Conservation (phyloP, 1,140 invertebrate species). For the Diachasma alloeum region DNA sequence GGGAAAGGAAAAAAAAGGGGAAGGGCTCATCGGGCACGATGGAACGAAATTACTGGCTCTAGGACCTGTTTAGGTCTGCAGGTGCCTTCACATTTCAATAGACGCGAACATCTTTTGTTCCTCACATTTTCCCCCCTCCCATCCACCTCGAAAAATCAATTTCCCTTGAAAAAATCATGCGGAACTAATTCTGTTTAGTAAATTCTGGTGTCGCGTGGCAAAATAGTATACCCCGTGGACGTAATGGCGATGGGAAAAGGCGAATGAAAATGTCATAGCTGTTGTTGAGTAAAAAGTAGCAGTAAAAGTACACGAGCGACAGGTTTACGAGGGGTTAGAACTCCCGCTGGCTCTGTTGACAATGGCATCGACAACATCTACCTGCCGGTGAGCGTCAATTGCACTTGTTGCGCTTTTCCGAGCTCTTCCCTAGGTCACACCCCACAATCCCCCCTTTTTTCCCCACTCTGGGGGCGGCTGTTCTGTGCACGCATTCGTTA, state of each 20-base stretch:
- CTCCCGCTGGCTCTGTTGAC: conserved; percentile 31
- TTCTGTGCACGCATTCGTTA: background rate
- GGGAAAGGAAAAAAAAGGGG: background rate
- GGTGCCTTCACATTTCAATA: background rate
- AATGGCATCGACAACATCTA: conserved; percentile 41
- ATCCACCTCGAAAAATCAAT: background rate
- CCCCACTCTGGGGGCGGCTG: background rate
- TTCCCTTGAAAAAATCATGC: background rate
- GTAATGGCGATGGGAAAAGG: background rate
- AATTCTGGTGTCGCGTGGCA: conserved; percentile 4
- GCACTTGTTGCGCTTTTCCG: conserved; percentile 41
- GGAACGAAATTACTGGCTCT: background rate
- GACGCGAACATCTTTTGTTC: background rate
- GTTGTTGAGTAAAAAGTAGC: background rate
- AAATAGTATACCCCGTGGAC: background rate
- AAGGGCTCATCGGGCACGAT: background rate
- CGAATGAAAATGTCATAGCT: background rate
- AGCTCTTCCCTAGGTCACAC: background rate
- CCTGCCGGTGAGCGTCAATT: conserved; percentile 37
- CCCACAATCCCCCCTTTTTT: background rate
- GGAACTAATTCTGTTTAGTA: conserved; percentile 7
- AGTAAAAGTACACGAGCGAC: background rate
- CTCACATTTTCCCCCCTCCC: background rate
- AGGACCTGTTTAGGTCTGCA: background rate
- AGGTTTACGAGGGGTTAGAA: background rate